These are phyloP conservation scores for Chaitophorus viminalis DNA, from an alignment of 2,888 invertebrate species.

Conservation along the genomic window DNA sequence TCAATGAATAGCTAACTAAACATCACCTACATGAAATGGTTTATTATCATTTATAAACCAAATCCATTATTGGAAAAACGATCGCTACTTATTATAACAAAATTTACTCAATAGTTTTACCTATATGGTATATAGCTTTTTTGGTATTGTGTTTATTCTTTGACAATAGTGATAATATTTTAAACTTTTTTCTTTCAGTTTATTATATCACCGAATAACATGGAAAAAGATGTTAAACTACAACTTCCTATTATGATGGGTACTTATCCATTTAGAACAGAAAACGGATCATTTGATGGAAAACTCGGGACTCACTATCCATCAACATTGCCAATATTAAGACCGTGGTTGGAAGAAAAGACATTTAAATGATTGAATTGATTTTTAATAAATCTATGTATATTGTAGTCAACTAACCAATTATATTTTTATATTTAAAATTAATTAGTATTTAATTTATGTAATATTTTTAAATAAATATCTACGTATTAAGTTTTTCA, in stretches of 20 bases:
- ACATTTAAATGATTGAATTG: slow-evolving; percentile 67
- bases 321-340: slow-evolving; percentile 87
- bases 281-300: slow-evolving; percentile 69
- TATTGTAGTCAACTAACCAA: slow-evolving; percentile 46
- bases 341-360: slow-evolving; percentile 87
- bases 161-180: background rate
- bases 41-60: too few species aligned
- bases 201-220: slow-evolving; percentile 88
- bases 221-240: slow-evolving; percentile 90
- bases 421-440: slow-evolving; percentile 32
- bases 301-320: slow-evolving; percentile 92
- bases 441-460: slow-evolving; percentile 34
- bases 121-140: too few species aligned
- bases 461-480: slow-evolving; percentile 15
- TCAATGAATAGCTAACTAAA: too few species aligned
- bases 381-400: slow-evolving; percentile 32
- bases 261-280: slow-evolving; percentile 84
- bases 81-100: too few species aligned
- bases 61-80: too few species aligned
- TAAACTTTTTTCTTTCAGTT: slow-evolving; percentile 72
- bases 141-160: too few species aligned
- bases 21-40: too few species aligned
- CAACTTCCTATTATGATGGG: slow-evolving; percentile 92
- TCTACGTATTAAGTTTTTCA: background rate
- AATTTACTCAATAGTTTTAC: too few species aligned